These are phyloP conservation scores for Brenthis ino DNA, from an alignment of 2,888 invertebrate genomes.

Conservation along the genomic window DNA sequence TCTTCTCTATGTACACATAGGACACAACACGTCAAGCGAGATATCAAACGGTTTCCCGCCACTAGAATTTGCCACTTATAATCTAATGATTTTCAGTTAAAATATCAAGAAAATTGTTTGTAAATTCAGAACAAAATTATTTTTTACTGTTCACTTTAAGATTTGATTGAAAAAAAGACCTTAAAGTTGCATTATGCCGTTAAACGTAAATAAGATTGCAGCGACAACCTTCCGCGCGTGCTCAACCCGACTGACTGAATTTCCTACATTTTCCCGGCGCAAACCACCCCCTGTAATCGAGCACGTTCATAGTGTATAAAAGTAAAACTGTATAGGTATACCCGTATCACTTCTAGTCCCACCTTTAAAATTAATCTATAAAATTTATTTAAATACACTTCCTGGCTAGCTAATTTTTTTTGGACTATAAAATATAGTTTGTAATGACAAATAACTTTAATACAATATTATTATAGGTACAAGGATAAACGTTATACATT, in stretches of 20 bases:
- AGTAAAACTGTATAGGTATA: constrained; percentile 50
- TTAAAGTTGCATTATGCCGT: constrained; percentile 71
- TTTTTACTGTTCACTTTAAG: constrained; percentile 48
- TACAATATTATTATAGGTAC: not conserved
- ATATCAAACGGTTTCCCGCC: constrained; percentile 82
- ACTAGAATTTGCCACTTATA: constrained; percentile 72
- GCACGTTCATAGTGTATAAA: constrained; percentile 70
- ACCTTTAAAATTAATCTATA: not conserved
- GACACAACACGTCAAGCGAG: constrained; percentile 80
- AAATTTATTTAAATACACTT: too few relatives aligned
- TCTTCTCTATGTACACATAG: constrained; percentile 79
- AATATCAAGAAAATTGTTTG: constrained; percentile 6
- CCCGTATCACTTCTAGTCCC: constrained; percentile 4
- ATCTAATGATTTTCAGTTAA: constrained; percentile 19
- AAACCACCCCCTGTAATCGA: constrained; percentile 80
- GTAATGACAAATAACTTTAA: not conserved
- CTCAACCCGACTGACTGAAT: constrained; percentile 78
- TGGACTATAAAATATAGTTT: not conserved
- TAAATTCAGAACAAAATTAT: constrained; percentile 43
- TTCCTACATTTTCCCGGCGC: constrained; percentile 79
- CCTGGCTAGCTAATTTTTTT: not conserved
- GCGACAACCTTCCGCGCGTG: constrained; percentile 64
- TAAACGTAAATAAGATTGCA: constrained; percentile 52
- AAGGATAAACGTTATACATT: too few relatives aligned
- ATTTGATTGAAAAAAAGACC: constrained; percentile 64